Evolutionary conservation across 2,888 invertebrate species (phyloP).

Genomic region (Muschampia plurimacula): DNA sequence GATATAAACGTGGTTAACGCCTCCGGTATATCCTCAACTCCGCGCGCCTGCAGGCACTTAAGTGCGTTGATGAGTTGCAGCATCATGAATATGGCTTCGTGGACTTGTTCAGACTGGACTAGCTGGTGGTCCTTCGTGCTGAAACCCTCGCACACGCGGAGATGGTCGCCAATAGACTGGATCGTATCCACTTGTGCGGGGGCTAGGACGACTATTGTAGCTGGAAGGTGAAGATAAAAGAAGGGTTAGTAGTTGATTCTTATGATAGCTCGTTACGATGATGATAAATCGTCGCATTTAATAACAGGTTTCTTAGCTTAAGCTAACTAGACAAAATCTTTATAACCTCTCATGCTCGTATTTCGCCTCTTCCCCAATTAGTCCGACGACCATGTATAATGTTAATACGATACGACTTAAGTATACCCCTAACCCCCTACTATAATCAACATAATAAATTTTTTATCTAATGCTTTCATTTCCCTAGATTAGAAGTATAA

Average conservation of each 20-base stretch:
- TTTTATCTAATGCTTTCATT: no score
- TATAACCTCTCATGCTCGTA: no score
- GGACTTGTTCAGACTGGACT: conserved; percentile 81
- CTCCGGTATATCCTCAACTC: conserved; percentile 91
- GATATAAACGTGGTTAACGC: conserved; percentile 90
- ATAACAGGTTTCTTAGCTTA: no score
- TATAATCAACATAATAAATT: no score
- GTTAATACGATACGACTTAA: no score
- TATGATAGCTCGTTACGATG: no score
- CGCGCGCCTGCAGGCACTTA: conserved; percentile 93
- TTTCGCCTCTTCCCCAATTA: no score
- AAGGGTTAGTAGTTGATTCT: not conserved
- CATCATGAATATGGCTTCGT: conserved; percentile 91
- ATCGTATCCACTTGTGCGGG: conserved; percentile 91
- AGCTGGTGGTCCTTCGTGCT: conserved; percentile 72
- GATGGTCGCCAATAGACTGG: conserved; percentile 88
- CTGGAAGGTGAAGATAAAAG: conserved; percentile 73
- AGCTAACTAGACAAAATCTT: no score
- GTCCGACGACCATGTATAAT: no score
- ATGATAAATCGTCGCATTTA: no score
- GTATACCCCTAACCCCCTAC: no score
- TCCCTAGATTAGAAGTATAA: no score
- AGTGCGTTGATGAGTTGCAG: conserved; percentile 93
- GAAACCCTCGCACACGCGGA: conserved; percentile 84
- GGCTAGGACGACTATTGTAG: conserved; percentile 91